Conservation (phyloP, 2,113 vertebrate genomes). For the Chinchilla lanigera region DNA sequence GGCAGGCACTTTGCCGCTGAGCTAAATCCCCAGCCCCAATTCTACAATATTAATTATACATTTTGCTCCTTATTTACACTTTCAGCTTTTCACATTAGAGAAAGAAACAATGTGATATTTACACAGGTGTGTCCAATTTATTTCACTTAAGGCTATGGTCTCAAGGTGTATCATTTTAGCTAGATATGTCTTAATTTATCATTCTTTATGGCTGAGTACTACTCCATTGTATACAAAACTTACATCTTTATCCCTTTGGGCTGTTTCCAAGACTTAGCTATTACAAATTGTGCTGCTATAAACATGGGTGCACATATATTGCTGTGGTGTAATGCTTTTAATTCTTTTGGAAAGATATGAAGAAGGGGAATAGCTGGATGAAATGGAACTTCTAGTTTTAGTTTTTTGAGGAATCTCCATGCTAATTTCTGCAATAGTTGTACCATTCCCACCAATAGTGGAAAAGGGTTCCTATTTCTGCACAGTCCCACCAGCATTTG, state of each 20-base stretch:
- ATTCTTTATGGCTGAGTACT: background rate
- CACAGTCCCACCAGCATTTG: background rate
- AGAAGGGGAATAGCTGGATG: background rate
- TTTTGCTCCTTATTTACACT: background rate
- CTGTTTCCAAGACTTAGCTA: background rate
- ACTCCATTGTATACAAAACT: background rate
- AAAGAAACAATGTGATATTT: background rate
- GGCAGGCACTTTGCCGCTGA: too few relatives aligned
- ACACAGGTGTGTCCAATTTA: background rate
- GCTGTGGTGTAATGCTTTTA: background rate
- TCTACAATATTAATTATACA: background rate
- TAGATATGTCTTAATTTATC: background rate
- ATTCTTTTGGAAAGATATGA: background rate
- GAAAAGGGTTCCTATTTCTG: background rate
- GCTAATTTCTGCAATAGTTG: background rate
- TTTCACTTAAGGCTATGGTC: background rate
- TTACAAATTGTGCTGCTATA: background rate
- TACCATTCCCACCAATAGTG: background rate
- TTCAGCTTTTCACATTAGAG: background rate
- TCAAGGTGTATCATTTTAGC: background rate
- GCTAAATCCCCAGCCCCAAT: too few relatives aligned
- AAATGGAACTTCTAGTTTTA: background rate
- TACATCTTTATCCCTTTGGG: background rate
- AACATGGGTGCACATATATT: background rate
- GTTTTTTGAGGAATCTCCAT: background rate